Percentiles rank a stretch among this genome's conserved stretches.
Conservation (phyloP, 2,797 vertebrate genomes). For the Danionella dracula region DNA sequence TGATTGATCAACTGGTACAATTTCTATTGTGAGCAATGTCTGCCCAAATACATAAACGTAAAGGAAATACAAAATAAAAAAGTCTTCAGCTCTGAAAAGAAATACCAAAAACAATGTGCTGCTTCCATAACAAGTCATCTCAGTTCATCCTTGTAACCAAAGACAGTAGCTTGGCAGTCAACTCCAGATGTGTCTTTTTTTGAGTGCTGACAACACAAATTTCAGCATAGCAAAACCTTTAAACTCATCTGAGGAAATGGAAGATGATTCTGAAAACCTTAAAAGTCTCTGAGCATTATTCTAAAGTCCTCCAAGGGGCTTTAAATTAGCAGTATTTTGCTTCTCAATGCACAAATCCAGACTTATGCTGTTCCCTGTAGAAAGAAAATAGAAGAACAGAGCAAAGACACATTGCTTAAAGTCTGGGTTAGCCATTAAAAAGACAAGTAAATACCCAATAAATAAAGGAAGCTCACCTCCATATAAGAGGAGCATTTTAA, state of each 20-base stretch:
- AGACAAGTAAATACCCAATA: constrained; percentile 6
- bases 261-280: constrained; percentile 5
- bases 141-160: neutral
- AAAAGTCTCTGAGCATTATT: constrained; percentile 3
- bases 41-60: too few species aligned
- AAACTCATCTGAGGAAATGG: constrained; percentile 11
- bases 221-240: constrained; percentile 20
- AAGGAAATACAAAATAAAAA: neutral
- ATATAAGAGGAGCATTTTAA: constrained; percentile 35
- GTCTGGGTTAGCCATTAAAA: constrained; percentile 40
- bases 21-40: too few species aligned
- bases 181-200: neutral
- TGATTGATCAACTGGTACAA: too few species aligned
- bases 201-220: neutral
- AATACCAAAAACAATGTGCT: neutral
- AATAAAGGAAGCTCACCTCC: neutral
- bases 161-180: constrained; percentile 1
- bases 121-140: constrained; percentile 1
- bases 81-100: neutral
- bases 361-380: constrained; percentile 16
- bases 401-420: constrained; percentile 17
- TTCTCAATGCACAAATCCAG: constrained; percentile 25
- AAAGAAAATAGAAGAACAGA: constrained; percentile 19
- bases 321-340: constrained; percentile 23
- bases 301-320: neutral